Evolutionary conservation across 92 coral and sea anemone genomes (phyloP), one percentile per base, ranked within the genome.

Genomic region (Epizoanthus illoricatus): DNA sequence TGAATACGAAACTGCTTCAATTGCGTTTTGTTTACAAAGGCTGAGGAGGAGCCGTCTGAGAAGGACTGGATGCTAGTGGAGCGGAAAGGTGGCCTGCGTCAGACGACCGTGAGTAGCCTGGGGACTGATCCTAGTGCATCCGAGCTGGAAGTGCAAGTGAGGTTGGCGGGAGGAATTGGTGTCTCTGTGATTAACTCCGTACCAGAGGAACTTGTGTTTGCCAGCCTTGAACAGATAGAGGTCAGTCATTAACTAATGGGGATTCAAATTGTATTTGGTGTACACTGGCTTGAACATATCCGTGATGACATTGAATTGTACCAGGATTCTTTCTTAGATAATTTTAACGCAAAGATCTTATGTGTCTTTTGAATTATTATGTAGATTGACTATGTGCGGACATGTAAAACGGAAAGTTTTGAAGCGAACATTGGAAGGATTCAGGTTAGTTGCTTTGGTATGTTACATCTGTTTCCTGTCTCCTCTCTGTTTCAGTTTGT

Each of bases 11-110:
- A 19, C 54, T 79, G 60, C 56, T 64, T 69, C 15, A 19, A 28
- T 56, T 39, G 75, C 43, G 61, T 40, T 69, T 17, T 56, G 55
- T 24, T 49, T 47, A 19, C 54, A 17, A 24, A 93, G 94, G n/a
- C 81, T 61, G 97, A 84, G 12, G 98, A 87, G 17, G 98, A 89
- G 0, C 75, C 62, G 12, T 59, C 90, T 16, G 92, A 89, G 76
- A 93, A 86, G 74, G 99, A 93, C 80, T 97, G 99, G 98, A 84
- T 97, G 90, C 87, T 97, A 43, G 97, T 97, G 47, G 98, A 97
- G 62, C 84, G 81, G 65, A 92, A 91, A 79, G 99, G 98, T 16
- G 97, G 90, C 16, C 47, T 93, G 84, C 89, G 98, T 5, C 90
- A 93, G 81, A 89, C 93, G 5, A 88, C 94, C 67, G 93, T 91